Evolutionary conservation across 2,113 vertebrate genomes (phyloP), one percentile per base, ranked within the genome.

Genomic region (Oreocharis arfaki): DNA sequence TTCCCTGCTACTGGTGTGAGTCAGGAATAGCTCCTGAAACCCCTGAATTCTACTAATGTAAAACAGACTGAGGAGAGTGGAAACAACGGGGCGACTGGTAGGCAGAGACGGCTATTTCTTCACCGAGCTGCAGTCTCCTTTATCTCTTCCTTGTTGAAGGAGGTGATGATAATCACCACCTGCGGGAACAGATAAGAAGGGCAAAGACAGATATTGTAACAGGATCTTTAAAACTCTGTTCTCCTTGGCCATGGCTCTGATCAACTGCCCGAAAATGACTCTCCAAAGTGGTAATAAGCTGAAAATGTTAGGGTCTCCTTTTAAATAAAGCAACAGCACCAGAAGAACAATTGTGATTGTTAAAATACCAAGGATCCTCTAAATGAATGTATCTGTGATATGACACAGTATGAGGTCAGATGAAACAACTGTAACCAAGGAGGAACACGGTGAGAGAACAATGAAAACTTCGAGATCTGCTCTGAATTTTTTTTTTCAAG

Each of bases 101-200:
- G 50, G 71, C 42, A 93, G 78, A 76, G 84, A 79, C 18, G 42
- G 42, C 28, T 63, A 10, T 52, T 94, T 83, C 84, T 85, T 79
- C 75, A 55, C 27, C 17, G 53, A 93, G 60, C 56, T 73, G 74
- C 76, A 41, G 50, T 42, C 92, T 69, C 78, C 91, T 94, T 93
- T 79, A 76, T 77, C 64, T 75, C 80, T 75, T 93, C 52, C 83
- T 65, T 67, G 60, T 39, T 75, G 73, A 84, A 87, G 57, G 39
- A 93, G 91, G 55, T 65, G 69, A 65, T 73, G 67, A 83, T 74
- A 77, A 91, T 74, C 90, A 70, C 76, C 75, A 88, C 77, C 84
- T 93, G 79, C 87, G 90, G 68, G 39, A 91, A 70, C 56, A 85
- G 93, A 96, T 89, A 97, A 88, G 90, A 86, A 77, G 39, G 27